Base-by-base conservation (phyloP, 2,888 invertebrate genomes). In the Rhagium mordax region DNA sequence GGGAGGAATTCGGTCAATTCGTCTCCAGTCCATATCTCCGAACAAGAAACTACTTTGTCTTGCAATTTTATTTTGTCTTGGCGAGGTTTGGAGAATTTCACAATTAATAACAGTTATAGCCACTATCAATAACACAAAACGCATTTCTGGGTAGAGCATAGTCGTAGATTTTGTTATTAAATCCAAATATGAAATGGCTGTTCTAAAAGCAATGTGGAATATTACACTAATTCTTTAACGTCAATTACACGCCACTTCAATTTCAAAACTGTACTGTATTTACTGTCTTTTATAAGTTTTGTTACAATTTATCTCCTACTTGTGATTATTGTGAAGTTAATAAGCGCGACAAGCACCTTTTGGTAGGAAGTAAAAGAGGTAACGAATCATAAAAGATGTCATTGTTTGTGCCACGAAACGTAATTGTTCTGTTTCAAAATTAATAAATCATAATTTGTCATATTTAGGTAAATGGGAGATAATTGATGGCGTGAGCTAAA, bases 361-460 rank as follows among this genome's bases (percentile, higher is more conserved):
- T 24, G 13, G 5, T 53, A 53, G 51, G 65, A 65, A 65, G 65
- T 51, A 33, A 53, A 49, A 29, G 13, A 33, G 53, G 51, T 65
- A 65, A 65, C 65, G 65, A 65, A 47, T 65, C 65, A 13, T 49
- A 49, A 65, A 65, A 65, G 20, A 33, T 29, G 51, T 53, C 65
- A 65, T 65, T 65, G 65, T 65, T 3, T 53, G n/a, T 29, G 53
- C 18, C 29, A 53, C 29, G 53, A 65, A 33, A n/a, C 13, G 13
- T 53, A 27, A 18, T 29, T 61, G 13, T 48, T 64, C 20, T 29
- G 16, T 53, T 65, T 53, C 51, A 65, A 29, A 64, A 64, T 64
- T 18, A 33, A 33, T 33, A 5, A 33, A n/a, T 41, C n/a, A n/a
- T 41, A 41, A 55, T 55, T 55, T 55, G 55, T 24, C n/a, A 24